Percentiles rank a stretch among this genome's conserved stretches.
Conservation (phyloP, 2,113 vertebrate genomes). For the Bubo scandiacus region DNA sequence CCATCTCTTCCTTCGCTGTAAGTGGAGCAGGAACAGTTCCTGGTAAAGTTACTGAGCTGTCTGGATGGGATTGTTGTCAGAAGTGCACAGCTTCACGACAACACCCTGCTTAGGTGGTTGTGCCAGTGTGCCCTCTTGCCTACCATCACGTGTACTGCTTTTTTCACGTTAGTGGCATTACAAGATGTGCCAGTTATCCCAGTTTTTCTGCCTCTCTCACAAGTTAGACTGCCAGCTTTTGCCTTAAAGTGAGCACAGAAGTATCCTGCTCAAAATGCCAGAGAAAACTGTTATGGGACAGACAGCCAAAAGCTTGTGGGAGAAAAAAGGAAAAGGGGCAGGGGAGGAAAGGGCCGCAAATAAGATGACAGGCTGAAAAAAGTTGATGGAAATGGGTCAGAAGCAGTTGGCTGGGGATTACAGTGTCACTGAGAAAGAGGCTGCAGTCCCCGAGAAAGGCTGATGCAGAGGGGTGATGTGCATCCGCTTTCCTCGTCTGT, state of each 20-base stretch:
- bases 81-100: neutral
- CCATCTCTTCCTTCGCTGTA: neutral
- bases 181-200: neutral
- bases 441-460: neutral
- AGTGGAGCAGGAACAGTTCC: neutral
- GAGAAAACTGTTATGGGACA: neutral
- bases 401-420: neutral
- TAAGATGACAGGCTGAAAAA: neutral
- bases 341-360: neutral
- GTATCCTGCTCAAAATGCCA: accelerated
- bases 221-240: neutral
- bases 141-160: neutral
- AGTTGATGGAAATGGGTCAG: neutral
- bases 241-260: accelerated
- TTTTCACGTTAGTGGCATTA: neutral
- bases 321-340: neutral
- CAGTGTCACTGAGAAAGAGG: neutral
- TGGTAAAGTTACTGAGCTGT: neutral
- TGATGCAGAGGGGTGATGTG: accelerated
- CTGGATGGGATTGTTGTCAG: neutral
- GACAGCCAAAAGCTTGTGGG: neutral
- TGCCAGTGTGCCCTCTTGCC: neutral
- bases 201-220: neutral
- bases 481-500: neutral
- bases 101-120: neutral